Conservation (phyloP, 1,140 invertebrate genomes). For the Caerostris extrusa region DNA sequence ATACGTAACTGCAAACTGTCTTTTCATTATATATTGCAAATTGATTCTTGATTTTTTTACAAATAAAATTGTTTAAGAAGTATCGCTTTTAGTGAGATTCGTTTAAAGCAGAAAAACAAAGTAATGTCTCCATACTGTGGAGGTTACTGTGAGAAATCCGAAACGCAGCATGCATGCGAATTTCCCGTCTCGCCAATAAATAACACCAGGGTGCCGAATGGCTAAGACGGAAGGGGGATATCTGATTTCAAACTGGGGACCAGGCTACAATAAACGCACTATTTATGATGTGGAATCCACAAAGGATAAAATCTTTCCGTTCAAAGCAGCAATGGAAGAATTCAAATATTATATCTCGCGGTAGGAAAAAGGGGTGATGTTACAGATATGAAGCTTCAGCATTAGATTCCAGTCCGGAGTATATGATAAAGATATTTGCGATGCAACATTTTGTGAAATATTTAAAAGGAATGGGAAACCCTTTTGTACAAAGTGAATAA, state of each 20-base stretch:
- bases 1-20: too few species aligned
- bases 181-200: background rate
- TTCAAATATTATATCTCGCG: background rate
- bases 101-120: background rate
- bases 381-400: background rate
- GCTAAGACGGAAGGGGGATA: background rate
- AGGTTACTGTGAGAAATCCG: background rate
- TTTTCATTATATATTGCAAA: too few species aligned
- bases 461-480: too few species aligned
- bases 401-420: background rate
- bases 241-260: background rate
- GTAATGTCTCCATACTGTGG: background rate
- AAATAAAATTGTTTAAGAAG: too few species aligned
- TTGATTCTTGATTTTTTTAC: too few species aligned
- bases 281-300: background rate
- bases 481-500: too few species aligned
- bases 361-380: background rate
- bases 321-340: background rate
- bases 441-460: background rate
- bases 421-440: background rate
- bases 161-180: background rate
- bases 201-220: background rate
- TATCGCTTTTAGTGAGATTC: background rate
- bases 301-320: background rate
- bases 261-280: background rate